These are phyloP conservation scores for Drosophila auraria DNA, from an alignment of 1,140 invertebrate genomes.

Conservation along the genomic window DNA sequence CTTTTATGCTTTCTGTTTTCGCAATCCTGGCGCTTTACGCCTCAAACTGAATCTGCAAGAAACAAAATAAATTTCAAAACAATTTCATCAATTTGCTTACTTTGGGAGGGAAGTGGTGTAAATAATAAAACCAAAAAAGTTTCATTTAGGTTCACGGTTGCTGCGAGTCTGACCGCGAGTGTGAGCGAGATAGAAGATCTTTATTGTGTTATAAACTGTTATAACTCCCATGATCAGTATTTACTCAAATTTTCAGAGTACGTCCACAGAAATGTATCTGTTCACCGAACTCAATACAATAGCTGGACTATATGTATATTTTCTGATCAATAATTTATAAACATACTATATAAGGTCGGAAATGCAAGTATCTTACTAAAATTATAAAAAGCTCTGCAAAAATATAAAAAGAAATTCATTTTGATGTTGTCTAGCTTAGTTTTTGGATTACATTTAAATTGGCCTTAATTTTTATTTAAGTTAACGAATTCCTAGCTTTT, in stretches of 20 bases:
- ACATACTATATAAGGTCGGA: too few species aligned
- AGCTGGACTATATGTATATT: too few species aligned
- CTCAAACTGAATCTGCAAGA: slow-evolving; percentile 2
- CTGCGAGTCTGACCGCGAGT: neutral
- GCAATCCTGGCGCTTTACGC: neutral
- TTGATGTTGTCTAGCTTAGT: too few species aligned
- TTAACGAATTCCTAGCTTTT: neutral
- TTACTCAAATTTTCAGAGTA: neutral
- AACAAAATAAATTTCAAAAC: neutral
- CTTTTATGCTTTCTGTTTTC: neutral
- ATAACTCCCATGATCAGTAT: neutral
- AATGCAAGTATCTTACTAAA: too few species aligned
- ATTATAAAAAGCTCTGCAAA: too few species aligned
- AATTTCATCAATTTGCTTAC: neutral
- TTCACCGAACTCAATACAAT: too few species aligned
- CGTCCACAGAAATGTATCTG: too few species aligned
- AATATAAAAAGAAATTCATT: too few species aligned
- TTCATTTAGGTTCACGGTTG: neutral
- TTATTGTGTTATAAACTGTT: neutral
- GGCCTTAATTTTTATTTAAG: too few species aligned
- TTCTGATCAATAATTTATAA: too few species aligned
- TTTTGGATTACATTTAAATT: too few species aligned
- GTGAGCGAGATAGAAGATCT: neutral
- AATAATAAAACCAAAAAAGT: neutral
- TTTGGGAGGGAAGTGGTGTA: too few species aligned